Percentiles rank a stretch among this genome's conserved stretches.
Conservation (phyloP, 2,797 vertebrate species). For the Megalops cyprinoides region DNA sequence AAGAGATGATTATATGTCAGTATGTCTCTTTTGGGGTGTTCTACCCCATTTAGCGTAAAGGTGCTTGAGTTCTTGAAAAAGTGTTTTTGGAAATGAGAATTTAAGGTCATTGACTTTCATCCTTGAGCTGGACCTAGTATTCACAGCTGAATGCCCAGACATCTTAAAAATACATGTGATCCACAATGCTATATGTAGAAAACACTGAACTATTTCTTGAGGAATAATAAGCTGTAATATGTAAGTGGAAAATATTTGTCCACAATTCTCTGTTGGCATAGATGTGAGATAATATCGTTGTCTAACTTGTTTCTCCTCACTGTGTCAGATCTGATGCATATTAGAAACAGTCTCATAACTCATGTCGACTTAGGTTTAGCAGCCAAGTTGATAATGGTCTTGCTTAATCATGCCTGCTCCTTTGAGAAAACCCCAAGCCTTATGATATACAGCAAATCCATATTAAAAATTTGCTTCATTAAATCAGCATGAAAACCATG, state of each 20-base stretch:
- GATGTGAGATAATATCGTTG: constrained; percentile 3
- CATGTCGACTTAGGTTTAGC: not conserved
- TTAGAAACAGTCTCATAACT: not conserved
- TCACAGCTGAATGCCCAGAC: constrained; percentile 13
- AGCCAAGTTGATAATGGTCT: not conserved
- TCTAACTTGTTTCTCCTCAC: not conserved
- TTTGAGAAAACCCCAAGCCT: not conserved
- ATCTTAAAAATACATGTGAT: constrained; percentile 5
- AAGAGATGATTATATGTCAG: constrained; percentile 3
- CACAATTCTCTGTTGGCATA: not conserved
- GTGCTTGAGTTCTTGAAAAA: not conserved
- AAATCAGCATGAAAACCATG: not conserved
- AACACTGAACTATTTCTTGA: not conserved
- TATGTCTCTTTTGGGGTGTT: not conserved
- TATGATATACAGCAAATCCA: not conserved
- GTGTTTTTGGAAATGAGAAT: not conserved
- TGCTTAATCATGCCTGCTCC: not conserved
- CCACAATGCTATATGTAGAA: not conserved
- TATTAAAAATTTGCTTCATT: not conserved
- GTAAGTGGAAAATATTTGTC: not conserved
- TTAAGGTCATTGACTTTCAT: not conserved
- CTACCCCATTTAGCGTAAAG: constrained; percentile 8
- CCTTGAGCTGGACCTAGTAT: not conserved
- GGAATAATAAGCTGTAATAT: not conserved
- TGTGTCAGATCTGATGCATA: not conserved